Conservation (phyloP, 2,797 vertebrate species). For the Pogonophryne albipinna region DNA sequence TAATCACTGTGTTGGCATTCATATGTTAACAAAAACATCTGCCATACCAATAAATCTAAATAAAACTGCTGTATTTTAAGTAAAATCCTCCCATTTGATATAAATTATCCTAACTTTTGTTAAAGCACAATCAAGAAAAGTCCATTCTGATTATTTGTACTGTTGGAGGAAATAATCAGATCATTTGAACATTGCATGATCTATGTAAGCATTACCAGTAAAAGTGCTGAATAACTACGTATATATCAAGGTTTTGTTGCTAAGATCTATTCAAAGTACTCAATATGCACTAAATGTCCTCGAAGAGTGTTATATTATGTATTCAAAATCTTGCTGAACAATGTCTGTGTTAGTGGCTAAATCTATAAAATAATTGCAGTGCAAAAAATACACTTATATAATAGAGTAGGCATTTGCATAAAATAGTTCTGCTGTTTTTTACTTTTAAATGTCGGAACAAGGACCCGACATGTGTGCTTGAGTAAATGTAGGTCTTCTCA, state of each 20-base stretch:
- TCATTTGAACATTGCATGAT: background rate
- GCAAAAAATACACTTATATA: background rate
- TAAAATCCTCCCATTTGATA: background rate
- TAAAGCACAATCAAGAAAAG: background rate
- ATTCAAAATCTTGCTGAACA: background rate
- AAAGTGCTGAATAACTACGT: background rate
- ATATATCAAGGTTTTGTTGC: too few relatives aligned
- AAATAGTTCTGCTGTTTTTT: background rate
- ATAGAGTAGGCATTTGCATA: background rate
- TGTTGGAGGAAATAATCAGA: background rate
- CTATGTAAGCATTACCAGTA: background rate
- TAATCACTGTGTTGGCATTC: slow-evolving; percentile 42
- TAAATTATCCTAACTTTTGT: background rate
- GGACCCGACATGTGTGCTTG: background rate
- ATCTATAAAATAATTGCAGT: background rate
- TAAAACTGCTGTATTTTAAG: slow-evolving; percentile 3
- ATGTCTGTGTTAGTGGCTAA: background rate
- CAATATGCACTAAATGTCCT: background rate
- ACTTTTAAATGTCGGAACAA: background rate
- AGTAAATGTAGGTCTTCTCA: background rate
- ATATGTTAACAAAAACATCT: slow-evolving; percentile 19
- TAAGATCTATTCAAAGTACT: background rate
- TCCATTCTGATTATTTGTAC: background rate
- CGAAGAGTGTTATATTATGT: too few relatives aligned
- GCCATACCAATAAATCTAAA: background rate